Evolutionary conservation across 2,888 invertebrate species (phyloP).

Genomic region (Sarcophaga subvicina): DNA sequence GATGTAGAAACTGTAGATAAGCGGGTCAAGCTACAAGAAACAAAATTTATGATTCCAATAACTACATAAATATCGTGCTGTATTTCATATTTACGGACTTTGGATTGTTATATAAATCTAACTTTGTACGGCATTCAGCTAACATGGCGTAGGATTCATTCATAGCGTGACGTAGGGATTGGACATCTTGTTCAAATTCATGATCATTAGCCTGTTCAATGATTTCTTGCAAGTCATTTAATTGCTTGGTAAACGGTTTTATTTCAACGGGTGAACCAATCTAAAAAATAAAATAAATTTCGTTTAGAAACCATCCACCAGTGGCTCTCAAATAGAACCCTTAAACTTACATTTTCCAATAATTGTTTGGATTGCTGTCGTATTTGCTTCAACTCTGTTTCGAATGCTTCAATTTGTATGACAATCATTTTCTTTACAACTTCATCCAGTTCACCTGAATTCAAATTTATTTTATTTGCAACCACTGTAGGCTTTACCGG

Average conservation of each 20-base stretch:
- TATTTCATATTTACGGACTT: slow-evolving; percentile 72
- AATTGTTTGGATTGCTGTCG: slow-evolving; percentile 83
- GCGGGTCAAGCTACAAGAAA: slow-evolving; percentile 74
- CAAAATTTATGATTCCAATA: background rate
- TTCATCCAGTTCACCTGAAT: slow-evolving; percentile 74
- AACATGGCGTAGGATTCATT: slow-evolving; percentile 82
- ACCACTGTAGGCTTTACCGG: slow-evolving; percentile 40
- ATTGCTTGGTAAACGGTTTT: slow-evolving; percentile 82
- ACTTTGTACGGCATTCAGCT: slow-evolving; percentile 79
- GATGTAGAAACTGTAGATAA: slow-evolving; percentile 73
- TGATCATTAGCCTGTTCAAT: slow-evolving; percentile 85
- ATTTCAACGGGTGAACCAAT: slow-evolving; percentile 85
- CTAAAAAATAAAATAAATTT: slow-evolving; percentile 69
- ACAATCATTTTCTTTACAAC: slow-evolving; percentile 85
- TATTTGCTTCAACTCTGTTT: slow-evolving; percentile 85
- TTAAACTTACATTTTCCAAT: slow-evolving; percentile 73
- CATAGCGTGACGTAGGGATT: slow-evolving; percentile 82
- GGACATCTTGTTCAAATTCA: slow-evolving; percentile 85
- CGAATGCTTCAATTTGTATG: slow-evolving; percentile 86
- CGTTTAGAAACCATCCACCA: background rate
- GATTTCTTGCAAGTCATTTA: slow-evolving; percentile 84
- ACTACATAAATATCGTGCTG: background rate
- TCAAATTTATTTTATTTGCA: slow-evolving; percentile 61
- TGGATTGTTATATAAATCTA: slow-evolving; percentile 78
- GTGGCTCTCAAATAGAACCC: background rate